Conservation (phyloP, 92 coral and sea anemone species). For the Zoanthus solanderi region DNA sequence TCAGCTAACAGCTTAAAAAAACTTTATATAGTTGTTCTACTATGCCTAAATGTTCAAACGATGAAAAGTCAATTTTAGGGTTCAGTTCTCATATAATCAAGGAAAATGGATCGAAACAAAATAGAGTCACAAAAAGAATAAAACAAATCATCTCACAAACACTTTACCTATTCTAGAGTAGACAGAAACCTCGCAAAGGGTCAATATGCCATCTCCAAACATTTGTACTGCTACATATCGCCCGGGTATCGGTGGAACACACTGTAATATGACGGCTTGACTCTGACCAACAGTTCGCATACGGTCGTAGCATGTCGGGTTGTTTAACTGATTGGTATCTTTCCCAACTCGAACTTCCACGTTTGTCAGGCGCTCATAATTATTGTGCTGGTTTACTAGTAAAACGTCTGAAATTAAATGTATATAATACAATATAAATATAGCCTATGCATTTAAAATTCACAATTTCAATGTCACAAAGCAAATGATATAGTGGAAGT, state of each 20-base stretch:
- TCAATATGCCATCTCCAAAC: constrained; percentile 92
- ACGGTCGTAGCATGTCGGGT: constrained; percentile 96
- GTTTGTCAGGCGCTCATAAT: constrained; percentile 88
- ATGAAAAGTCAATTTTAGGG: no score
- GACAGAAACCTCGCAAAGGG: constrained; percentile 92
- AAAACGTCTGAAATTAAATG: constrained; percentile 70
- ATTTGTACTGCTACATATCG: constrained; percentile 95
- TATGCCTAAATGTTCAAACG: no score
- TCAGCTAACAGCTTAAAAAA: no score
- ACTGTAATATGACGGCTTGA: constrained; percentile 90
- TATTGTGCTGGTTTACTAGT: constrained; percentile 79
- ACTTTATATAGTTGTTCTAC: no score
- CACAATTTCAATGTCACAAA: no score
- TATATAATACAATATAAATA: background rate
- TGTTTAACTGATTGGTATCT: constrained; percentile 60
- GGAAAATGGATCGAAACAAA: no score
- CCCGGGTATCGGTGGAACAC: constrained; percentile 97
- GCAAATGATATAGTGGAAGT: no score
- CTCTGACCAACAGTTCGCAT: constrained; percentile 89
- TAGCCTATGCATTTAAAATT: no score
- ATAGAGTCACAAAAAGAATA: no score
- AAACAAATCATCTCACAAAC: no score
- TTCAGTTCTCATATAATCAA: no score
- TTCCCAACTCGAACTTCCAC: constrained; percentile 90
- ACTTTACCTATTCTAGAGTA: constrained; percentile 90